phyloP scores from a whole-genome alignment of 1,140 invertebrate genomes.

The Leptinotarsa lineolata region DNA sequence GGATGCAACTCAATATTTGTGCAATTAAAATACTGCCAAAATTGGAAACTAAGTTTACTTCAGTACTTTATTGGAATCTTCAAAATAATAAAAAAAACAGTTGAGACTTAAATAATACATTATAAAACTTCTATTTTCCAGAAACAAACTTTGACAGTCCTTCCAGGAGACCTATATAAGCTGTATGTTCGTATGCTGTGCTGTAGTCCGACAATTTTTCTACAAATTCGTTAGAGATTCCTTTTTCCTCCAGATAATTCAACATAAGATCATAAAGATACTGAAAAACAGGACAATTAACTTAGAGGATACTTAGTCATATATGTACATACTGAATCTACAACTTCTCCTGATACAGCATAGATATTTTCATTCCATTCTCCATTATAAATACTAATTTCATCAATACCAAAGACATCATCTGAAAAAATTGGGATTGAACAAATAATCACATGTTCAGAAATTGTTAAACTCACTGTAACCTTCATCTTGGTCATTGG shows the following conservation, averaged over 20 bases:
- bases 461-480: conserved; percentile 64
- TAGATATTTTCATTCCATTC: conserved; percentile 84
- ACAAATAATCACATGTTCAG: conserved; percentile 1
- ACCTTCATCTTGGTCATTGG: conserved; percentile 69
- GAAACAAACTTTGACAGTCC: conserved; percentile 83
- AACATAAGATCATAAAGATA: conserved; percentile 92
- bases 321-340: conserved; percentile 75
- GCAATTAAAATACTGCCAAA: no score
- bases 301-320: neutral
- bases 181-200: conserved; percentile 86
- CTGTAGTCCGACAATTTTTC: conserved; percentile 84
- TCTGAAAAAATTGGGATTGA: conserved; percentile 58
- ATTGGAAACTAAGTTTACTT: no score
- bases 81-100: conserved; percentile 6
- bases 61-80: neutral
- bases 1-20: no score
- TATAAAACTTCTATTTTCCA: conserved; percentile 60
- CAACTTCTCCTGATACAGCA: conserved; percentile 84
- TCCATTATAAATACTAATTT: conserved; percentile 81
- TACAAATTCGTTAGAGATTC: conserved; percentile 88
- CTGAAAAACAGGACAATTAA: conserved; percentile 61
- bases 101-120: conserved; percentile 12
- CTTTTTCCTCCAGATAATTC: conserved; percentile 92
- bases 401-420: conserved; percentile 87
- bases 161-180: conserved; percentile 85